phyloP scores from a whole-genome alignment of 2,888 invertebrate species.

The Cataglyphis altisquamis region DNA sequence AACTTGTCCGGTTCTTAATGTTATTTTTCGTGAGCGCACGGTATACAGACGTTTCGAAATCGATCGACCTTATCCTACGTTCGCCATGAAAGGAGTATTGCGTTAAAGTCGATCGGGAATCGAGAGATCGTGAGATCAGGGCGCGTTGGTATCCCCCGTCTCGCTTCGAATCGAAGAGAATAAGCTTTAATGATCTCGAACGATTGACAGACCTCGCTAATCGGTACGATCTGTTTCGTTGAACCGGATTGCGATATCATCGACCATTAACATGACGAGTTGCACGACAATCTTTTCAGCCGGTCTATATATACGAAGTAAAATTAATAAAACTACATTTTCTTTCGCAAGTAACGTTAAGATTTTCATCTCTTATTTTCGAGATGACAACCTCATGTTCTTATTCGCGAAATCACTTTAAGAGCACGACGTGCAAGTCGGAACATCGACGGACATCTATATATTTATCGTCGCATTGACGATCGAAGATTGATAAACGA shows the following conservation, averaged over 20 bases:
- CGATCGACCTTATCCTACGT: slow-evolving; percentile 33
- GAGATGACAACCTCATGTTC: neutral
- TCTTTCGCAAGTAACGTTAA: neutral
- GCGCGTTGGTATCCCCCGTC: slow-evolving; percentile 3
- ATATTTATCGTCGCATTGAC: neutral
- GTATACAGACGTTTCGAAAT: slow-evolving; percentile 24
- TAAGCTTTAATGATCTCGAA: slow-evolving; percentile 38
- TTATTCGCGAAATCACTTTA: slow-evolving; percentile 23
- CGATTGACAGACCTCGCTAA: slow-evolving; percentile 14
- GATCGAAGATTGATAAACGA: slow-evolving; percentile 45
- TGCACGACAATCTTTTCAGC: neutral
- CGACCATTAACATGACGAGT: neutral
- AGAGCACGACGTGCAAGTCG: neutral
- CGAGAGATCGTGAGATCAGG: slow-evolving; percentile 55
- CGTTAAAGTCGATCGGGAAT: slow-evolving; percentile 43
- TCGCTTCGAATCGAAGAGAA: slow-evolving; percentile 31
- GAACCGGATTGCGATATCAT: slow-evolving; percentile 28
- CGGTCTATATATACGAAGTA: neutral
- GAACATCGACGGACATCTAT: neutral
- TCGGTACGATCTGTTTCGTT: slow-evolving; percentile 23
- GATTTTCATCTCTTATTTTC: neutral
- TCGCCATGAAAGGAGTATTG: slow-evolving; percentile 36
- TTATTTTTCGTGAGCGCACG: neutral
- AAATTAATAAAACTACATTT: slow-evolving; percentile 1
- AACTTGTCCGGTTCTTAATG: neutral